phyloP scores from a whole-genome alignment of 2,113 vertebrate genomes.

The Sander lucioperca region DNA sequence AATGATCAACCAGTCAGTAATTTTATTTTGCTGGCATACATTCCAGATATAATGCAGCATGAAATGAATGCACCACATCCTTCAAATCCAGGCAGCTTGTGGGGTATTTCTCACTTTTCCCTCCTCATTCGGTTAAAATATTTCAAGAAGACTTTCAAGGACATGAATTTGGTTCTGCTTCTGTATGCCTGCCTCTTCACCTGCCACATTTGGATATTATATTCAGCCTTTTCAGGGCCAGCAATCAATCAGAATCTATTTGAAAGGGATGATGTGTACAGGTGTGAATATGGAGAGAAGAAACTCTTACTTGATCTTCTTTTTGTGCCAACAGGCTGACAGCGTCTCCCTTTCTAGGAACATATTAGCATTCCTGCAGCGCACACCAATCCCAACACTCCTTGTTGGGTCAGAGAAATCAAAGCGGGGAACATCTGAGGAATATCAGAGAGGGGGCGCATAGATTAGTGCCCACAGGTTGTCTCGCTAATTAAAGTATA shows the following conservation, averaged over 20 bases:
- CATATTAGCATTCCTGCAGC: slow-evolving; percentile 79
- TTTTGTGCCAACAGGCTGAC: slow-evolving; percentile 61
- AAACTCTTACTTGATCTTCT: slow-evolving; percentile 70
- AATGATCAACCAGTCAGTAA: background rate
- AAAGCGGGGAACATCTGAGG: slow-evolving; percentile 83
- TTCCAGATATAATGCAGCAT: slow-evolving; percentile 18
- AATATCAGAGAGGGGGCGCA: slow-evolving; percentile 82
- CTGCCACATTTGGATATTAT: slow-evolving; percentile 53
- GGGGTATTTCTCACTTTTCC: slow-evolving; percentile 24
- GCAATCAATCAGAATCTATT: slow-evolving; percentile 54
- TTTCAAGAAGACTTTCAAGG: slow-evolving; percentile 53
- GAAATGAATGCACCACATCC: slow-evolving; percentile 26
- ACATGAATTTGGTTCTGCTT: slow-evolving; percentile 36
- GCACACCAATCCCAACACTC: slow-evolving; percentile 67
- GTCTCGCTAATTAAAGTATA: slow-evolving; percentile 83
- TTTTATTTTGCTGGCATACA: slow-evolving; percentile 17
- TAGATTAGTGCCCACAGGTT: slow-evolving; percentile 82
- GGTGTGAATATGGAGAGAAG: slow-evolving; percentile 60
- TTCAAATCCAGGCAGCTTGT: slow-evolving; percentile 27
- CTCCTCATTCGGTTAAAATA: slow-evolving; percentile 29
- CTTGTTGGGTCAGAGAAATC: slow-evolving; percentile 85
- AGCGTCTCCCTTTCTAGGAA: slow-evolving; percentile 61
- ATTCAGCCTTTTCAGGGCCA: slow-evolving; percentile 36
- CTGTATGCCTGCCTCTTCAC: slow-evolving; percentile 32
- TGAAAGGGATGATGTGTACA: slow-evolving; percentile 59